Percentiles rank a stretch among this genome's conserved stretches.
Conservation (phyloP, 2,888 invertebrate genomes). For the Volucella inanis region DNA sequence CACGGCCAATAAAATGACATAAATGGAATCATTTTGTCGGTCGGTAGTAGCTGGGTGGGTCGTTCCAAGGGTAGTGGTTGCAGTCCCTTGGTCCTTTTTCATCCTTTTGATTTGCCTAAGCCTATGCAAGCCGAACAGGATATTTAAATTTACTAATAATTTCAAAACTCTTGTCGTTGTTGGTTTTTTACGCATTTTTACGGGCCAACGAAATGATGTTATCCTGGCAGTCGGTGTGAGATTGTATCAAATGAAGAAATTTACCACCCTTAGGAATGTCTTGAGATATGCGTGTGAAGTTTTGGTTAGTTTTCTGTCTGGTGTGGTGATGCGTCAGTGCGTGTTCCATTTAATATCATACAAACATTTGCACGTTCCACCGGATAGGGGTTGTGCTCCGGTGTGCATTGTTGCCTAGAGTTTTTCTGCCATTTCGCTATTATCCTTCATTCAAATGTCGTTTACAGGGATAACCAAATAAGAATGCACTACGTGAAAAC, state of each 20-base stretch:
- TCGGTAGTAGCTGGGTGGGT: conserved; percentile 29
- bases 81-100: conserved; percentile 20
- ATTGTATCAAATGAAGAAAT: background rate
- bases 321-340: conserved; percentile 13
- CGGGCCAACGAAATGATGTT: conserved; percentile 4
- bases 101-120: background rate
- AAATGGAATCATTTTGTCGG: conserved; percentile 70
- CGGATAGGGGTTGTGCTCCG: conserved; percentile 22
- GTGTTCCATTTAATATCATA: conserved; percentile 53
- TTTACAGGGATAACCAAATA: conserved; percentile 44
- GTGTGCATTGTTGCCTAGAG: background rate
- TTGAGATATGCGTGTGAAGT: conserved; percentile 71
- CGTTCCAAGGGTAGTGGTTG: background rate
- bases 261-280: conserved; percentile 43
- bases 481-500: conserved; percentile 19
- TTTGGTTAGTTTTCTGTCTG: conserved; percentile 66
- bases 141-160: conserved; percentile 73
- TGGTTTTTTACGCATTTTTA: conserved; percentile 51
- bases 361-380: conserved; percentile 64
- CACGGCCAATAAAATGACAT: conserved; percentile 68
- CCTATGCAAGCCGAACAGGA: conserved; percentile 31
- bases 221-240: too few relatives aligned
- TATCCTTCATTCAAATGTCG: conserved; percentile 57
- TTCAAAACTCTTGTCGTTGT: conserved; percentile 62
- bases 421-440: conserved; percentile 5